Conservation (phyloP, 2,888 invertebrate species). For the Graphium colonna region DNA sequence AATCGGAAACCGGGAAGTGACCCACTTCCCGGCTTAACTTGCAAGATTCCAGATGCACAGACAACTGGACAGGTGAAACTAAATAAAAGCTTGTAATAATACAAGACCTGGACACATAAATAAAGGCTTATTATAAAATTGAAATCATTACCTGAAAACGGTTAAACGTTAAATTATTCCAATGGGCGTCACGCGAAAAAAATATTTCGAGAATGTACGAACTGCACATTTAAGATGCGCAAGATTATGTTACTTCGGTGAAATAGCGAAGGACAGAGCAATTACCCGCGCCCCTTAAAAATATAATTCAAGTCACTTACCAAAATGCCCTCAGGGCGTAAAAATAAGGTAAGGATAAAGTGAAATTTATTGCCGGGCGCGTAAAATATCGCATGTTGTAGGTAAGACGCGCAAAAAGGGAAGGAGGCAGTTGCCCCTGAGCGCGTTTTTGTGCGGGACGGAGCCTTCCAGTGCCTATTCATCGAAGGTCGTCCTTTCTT, state of each 20-base stretch:
- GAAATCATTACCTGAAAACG: slow-evolving; percentile 18
- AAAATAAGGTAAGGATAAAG: slow-evolving; percentile 45
- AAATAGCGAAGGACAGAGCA: slow-evolving; percentile 19
- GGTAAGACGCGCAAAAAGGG: slow-evolving; percentile 48
- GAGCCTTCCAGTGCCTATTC: slow-evolving; percentile 23
- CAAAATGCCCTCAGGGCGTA: slow-evolving; percentile 47
- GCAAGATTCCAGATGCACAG: too few species aligned
- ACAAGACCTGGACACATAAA: too few species aligned
- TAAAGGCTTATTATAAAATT: too few species aligned
- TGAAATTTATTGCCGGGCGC: slow-evolving; percentile 54
- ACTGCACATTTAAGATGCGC: slow-evolving; percentile 7
- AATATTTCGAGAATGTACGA: neutral
- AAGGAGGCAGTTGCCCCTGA: slow-evolving; percentile 60
- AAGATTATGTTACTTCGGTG: slow-evolving; percentile 18
- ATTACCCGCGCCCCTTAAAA: slow-evolving; percentile 18
- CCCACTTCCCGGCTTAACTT: too few species aligned
- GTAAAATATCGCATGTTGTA: slow-evolving; percentile 61
- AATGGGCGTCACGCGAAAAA: neutral
- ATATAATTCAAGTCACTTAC: slow-evolving; percentile 30
- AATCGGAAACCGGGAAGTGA: too few species aligned
- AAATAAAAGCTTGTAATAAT: too few species aligned
- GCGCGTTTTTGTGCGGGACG: slow-evolving; percentile 47
- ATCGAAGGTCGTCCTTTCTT: slow-evolving; percentile 28
- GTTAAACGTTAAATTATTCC: neutral
- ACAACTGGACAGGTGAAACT: too few species aligned